Evolutionary conservation across 2,113 vertebrate species (phyloP).

Genomic region (Ondatra zibethicus): DNA sequence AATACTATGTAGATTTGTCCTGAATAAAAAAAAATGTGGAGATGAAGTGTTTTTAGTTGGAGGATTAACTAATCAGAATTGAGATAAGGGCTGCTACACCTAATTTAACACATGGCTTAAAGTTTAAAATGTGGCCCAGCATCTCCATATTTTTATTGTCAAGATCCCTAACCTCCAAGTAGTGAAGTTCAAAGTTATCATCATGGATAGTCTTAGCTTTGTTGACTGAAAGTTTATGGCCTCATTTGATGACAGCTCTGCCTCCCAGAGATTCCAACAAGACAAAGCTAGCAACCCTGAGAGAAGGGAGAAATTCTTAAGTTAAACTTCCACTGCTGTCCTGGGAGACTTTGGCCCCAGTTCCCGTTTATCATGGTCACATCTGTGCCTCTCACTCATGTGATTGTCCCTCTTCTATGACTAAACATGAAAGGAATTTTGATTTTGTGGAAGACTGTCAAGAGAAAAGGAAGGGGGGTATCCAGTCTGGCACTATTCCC

Average conservation of each 20-base stretch:
- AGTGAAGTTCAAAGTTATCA: constrained; percentile 28
- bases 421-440: constrained; percentile 75
- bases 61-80: constrained; percentile 44
- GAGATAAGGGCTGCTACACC: not conserved
- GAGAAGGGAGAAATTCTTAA: not conserved
- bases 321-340: constrained; percentile 44
- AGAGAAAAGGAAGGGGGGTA: constrained; percentile 13
- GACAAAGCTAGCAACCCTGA: constrained; percentile 27
- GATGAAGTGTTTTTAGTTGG: not conserved
- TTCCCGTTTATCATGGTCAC: constrained; percentile 53
- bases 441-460: constrained; percentile 64
- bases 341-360: constrained; percentile 30
- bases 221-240: constrained; percentile 7
- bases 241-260: not conserved
- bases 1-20: not conserved
- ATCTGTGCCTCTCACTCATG: constrained; percentile 65
- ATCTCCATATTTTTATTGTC: constrained; percentile 13
- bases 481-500: constrained; percentile 67
- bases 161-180: not conserved
- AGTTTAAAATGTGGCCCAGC: constrained; percentile 36
- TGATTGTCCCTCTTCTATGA: constrained; percentile 67
- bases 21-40: not conserved
- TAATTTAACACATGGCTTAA: constrained; percentile 47
- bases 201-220: not conserved
- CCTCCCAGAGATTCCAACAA: constrained; percentile 30